Evolutionary conservation across 2,113 vertebrate species (phyloP), one percentile per base, ranked within the genome.

Genomic region (Hyaena hyaena): DNA sequence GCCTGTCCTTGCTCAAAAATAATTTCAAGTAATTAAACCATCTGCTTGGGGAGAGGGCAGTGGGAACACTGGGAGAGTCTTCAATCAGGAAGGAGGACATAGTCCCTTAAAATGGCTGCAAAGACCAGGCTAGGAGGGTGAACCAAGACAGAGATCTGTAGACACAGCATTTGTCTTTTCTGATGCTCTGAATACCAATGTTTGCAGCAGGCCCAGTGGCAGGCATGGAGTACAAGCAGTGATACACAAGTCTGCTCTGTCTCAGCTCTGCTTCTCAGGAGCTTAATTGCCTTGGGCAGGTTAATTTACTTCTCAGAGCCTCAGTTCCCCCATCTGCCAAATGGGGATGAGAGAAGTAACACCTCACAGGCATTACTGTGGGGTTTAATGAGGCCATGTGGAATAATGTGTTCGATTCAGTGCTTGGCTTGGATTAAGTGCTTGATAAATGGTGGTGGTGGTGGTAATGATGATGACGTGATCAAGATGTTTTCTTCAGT

Each of bases 11-110:
- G 93, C 85, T 97, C 96, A 95, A 95, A 96, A 96, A 97, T 92
- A 88, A 97, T 96, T 95, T 95, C 82, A 95, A 96, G 83, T 96
- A 97, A 97, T 94, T 95, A 97, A 97, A 77, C 91, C 84, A 88
- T 93, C 84, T 97, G 93, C 88, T 97, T 90, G 63, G 73, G 65
- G 58, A 96, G 85, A 95, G 85, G 95, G 85, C 93, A 95, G 1
- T 71, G 81, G 71, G 91, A 77, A 89, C 43, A 61, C 26, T 0
- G 8, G 77, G 35, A 91, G 43, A 90, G 31, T 92, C 58, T 48
- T 96, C 33, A 90, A 43, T 96, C 93, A 88, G 21, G 33, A 90
- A 93, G 82, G 55, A 94, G 96, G 93, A 79, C 39, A 48, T 3
- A 83, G 94, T 63, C 35, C 45, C 53, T 90, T 80, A 43, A 87